Evolutionary conservation across 1,140 invertebrate genomes (phyloP), one percentile per base, ranked within the genome.

Genomic region (Teleopsis dalmanni): DNA sequence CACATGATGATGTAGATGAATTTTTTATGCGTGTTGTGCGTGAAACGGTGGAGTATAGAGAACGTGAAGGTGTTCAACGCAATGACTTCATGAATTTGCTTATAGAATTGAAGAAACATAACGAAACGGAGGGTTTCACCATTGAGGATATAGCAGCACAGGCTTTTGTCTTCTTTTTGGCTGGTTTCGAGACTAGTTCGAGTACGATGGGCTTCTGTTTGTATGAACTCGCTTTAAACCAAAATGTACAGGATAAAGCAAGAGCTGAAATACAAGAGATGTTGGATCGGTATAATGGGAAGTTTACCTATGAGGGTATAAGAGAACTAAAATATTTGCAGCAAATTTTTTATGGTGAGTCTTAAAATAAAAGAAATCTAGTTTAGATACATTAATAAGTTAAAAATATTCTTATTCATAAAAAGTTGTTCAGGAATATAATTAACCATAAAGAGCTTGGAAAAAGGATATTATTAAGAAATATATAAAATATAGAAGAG

Each of bases 121-220:
- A 53, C 11, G 49, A 58, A 10, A 10, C 35, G 6, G 47, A 52
- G 18, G 45, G 51, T 13, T 22, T 62, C 31, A 55, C 53, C 25
- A 52, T 65, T 22, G 50, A 60, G 37, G 55, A 65, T 47, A 52
- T 65, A 14, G 71, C 76, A 0, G 73, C 76, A 0, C 81, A 83
- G 43, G 72, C 74, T 0, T 72, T 82, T 57, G 57, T 80, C 1
- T 83, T 83, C 58, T 76, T 83, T 50, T 55, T 83, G 3, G 83
- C 79, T 10, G 83, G 83, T 6, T 77, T 73, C 51, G 75, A 77
- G 52, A 75, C 74, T 0, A 73, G 73, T 4, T 70, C 72, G 0
- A 70, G 68, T 4, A 70, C 72, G 3, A 65, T 74, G 25, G 63
- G 68, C 6, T 74, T 72, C 53, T 60, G 71, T 1, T 40, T 76